phyloP scores from a whole-genome alignment of 2,113 vertebrate genomes.

The Silurus meridionalis region DNA sequence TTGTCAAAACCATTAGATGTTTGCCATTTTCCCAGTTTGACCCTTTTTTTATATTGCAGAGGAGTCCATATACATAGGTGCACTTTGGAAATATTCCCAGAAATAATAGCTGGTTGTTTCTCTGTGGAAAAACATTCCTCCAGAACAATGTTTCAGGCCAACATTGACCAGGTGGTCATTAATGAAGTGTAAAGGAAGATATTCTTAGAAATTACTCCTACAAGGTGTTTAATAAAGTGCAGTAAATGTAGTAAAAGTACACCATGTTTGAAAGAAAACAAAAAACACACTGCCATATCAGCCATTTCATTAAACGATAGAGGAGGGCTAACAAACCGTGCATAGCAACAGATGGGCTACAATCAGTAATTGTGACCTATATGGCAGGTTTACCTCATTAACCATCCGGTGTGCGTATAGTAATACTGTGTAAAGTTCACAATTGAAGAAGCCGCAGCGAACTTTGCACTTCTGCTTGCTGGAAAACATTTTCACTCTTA shows the following conservation, averaged over 20 bases:
- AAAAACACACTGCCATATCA: neutral
- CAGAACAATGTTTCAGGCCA: neutral
- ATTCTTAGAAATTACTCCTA: neutral
- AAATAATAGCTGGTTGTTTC: neutral
- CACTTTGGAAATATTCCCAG: neutral
- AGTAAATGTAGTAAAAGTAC: neutral
- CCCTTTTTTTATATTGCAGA: no score
- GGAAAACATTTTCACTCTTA: neutral
- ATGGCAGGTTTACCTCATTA: constrained; percentile 4
- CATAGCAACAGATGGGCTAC: neutral
- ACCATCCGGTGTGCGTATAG: neutral
- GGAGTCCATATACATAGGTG: neutral
- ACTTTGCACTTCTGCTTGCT: constrained; percentile 14
- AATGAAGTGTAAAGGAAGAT: neutral
- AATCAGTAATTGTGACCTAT: neutral
- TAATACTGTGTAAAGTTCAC: neutral
- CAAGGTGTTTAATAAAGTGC: neutral
- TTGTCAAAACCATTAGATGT: no score
- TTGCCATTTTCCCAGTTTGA: no score
- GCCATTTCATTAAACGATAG: neutral
- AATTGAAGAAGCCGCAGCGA: neutral
- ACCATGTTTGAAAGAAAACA: no score
- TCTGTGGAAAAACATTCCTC: neutral
- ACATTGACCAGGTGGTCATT: neutral
- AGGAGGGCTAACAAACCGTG: neutral